These are phyloP conservation scores for Cinclus mexicanus DNA, from an alignment of 2,113 vertebrate genomes.

Conservation along the genomic window DNA sequence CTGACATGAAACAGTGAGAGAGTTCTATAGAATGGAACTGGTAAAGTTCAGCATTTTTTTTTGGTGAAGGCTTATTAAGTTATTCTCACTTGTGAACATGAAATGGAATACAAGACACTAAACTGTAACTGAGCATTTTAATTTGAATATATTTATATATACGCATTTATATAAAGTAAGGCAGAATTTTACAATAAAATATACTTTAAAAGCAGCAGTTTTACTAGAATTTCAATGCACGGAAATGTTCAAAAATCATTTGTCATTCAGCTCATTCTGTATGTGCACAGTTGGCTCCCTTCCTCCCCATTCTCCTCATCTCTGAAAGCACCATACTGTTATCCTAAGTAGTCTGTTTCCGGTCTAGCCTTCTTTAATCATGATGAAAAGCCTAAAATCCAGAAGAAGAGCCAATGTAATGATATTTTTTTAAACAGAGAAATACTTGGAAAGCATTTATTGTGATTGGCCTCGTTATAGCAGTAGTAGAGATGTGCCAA, in stretches of 20 bases:
- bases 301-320: not conserved
- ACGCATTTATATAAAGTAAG: not conserved
- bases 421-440: not conserved
- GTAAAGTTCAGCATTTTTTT: not conserved
- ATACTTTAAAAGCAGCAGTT: not conserved
- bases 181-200: not conserved
- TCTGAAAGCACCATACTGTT: not conserved
- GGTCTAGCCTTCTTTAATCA: constrained; percentile 20
- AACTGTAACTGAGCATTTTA: not conserved
- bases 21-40: not conserved
- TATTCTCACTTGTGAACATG: not conserved
- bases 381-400: constrained; percentile 28
- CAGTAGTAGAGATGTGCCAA: not conserved
- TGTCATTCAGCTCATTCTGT: constrained; percentile 25
- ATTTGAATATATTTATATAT: not conserved
- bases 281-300: not conserved
- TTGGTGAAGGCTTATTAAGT: not conserved
- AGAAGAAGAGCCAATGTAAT: not conserved
- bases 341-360: constrained; percentile 3
- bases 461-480: constrained; percentile 18
- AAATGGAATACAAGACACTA: not conserved
- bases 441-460: constrained; percentile 28
- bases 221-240: not conserved
- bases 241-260: not conserved
- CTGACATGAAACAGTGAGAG: not conserved